These are phyloP conservation scores for Nemotelus nigrinus DNA, from an alignment of 2,888 invertebrate genomes.

Conservation along the genomic window DNA sequence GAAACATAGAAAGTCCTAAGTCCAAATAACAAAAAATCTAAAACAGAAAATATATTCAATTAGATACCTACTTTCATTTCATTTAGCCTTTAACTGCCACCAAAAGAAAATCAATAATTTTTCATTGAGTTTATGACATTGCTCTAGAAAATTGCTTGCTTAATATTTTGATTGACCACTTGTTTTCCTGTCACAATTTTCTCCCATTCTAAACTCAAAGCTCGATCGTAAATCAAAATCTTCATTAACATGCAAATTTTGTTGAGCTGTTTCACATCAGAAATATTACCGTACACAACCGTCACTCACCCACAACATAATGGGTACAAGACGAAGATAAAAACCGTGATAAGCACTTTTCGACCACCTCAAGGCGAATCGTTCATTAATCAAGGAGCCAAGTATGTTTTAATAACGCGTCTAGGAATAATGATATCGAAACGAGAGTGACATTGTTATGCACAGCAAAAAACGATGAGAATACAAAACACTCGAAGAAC, in stretches of 20 bases:
- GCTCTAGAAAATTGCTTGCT: no score
- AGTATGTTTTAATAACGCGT: constrained; percentile 49
- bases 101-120: no score
- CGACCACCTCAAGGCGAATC: constrained; percentile 25
- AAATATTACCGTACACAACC: constrained; percentile 28
- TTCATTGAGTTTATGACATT: no score
- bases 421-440: constrained; percentile 38
- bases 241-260: constrained; percentile 42
- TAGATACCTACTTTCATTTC: no score
- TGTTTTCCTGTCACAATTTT: no score
- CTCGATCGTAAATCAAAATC: constrained; percentile 38
- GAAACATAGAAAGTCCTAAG: no score
- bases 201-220: not conserved
- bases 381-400: constrained; percentile 47
- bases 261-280: constrained; percentile 15
- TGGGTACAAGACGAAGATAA: not conserved
- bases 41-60: no score
- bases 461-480: not conserved
- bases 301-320: constrained; percentile 24
- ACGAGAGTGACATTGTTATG: constrained; percentile 22
- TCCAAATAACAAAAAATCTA: no score
- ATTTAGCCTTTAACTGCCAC: no score
- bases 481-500: not conserved
- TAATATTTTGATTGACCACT: no score
- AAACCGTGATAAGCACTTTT: constrained; percentile 36